phyloP scores from a whole-genome alignment of 2,113 vertebrate species.

The Bagarius yarrelli region DNA sequence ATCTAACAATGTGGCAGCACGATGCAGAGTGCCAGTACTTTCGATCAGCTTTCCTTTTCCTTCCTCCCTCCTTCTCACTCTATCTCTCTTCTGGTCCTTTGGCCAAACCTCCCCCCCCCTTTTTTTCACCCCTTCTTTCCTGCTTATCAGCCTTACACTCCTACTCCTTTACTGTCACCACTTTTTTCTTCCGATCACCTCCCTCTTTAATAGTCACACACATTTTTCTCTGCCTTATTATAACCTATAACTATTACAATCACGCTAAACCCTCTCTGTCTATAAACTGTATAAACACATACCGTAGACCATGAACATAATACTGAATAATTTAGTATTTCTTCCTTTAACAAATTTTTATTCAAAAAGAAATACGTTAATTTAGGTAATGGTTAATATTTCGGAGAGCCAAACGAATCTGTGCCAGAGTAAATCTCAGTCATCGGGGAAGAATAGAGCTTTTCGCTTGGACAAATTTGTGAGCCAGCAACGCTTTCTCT shows the following conservation, averaged over 20 bases:
- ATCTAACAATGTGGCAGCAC: slow-evolving; percentile 33
- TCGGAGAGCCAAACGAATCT: neutral
- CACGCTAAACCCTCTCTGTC: neutral
- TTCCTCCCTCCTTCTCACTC: slow-evolving; percentile 28
- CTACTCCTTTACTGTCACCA: slow-evolving; percentile 13
- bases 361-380: neutral
- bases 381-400: neutral
- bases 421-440: neutral
- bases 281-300: neutral
- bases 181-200: neutral
- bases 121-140: slow-evolving; percentile 11
- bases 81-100: slow-evolving; percentile 11
- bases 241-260: neutral
- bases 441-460: neutral
- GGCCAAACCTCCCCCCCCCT: slow-evolving; percentile 7
- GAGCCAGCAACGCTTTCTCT: neutral
- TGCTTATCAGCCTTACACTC: slow-evolving; percentile 18
- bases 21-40: slow-evolving; percentile 49
- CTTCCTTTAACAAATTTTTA: neutral
- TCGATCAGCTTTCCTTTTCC: slow-evolving; percentile 34
- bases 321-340: neutral
- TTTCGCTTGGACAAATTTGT: neutral
- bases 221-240: neutral
- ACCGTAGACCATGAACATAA: no score
- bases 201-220: neutral